These are phyloP conservation scores for Cotesia glomerata DNA, from an alignment of 1,140 invertebrate genomes.

Conservation along the genomic window DNA sequence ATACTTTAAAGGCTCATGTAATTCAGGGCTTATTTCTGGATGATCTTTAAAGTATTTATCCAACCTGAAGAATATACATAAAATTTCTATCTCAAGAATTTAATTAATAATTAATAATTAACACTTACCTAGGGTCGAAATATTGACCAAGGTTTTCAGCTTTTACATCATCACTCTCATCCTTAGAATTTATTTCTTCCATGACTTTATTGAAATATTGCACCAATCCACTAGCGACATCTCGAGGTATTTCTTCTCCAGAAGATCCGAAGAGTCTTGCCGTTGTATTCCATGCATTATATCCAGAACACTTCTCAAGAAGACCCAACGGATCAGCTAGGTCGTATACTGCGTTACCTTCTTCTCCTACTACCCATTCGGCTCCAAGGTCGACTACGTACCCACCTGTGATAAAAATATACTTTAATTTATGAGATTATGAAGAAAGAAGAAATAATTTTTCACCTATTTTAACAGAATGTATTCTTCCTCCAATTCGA, in stretches of 20 bases:
- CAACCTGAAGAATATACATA: conserved; percentile 43
- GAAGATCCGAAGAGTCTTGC: not conserved
- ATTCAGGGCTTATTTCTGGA: conserved; percentile 37
- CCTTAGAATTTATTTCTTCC: not conserved
- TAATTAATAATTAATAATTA: not conserved
- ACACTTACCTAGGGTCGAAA: conserved; percentile 50
- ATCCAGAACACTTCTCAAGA: not conserved
- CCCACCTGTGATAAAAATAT: too few species aligned
- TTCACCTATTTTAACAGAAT: conserved; percentile 17
- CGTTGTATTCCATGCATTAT: too few species aligned
- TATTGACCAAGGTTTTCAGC: conserved; percentile 60
- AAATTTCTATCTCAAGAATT: too few species aligned
- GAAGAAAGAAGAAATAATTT: not conserved
- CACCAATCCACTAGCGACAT: not conserved
- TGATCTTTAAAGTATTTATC: conserved; percentile 43
- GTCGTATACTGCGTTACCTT: conserved; percentile 45
- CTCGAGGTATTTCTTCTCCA: not conserved
- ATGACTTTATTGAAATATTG: not conserved
- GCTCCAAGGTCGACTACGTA: conserved; percentile 42
- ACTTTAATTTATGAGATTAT: too few species aligned
- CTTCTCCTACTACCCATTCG: conserved; percentile 62
- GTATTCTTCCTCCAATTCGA: conserved; percentile 19
- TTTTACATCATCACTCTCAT: conserved; percentile 40
- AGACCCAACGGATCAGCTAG: conserved; percentile 36
- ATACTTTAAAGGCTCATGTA: conserved; percentile 59